Evolutionary conservation across 1,140 invertebrate genomes (phyloP), one percentile per base, ranked within the genome.

Genomic region (Trissolcus basalis): DNA sequence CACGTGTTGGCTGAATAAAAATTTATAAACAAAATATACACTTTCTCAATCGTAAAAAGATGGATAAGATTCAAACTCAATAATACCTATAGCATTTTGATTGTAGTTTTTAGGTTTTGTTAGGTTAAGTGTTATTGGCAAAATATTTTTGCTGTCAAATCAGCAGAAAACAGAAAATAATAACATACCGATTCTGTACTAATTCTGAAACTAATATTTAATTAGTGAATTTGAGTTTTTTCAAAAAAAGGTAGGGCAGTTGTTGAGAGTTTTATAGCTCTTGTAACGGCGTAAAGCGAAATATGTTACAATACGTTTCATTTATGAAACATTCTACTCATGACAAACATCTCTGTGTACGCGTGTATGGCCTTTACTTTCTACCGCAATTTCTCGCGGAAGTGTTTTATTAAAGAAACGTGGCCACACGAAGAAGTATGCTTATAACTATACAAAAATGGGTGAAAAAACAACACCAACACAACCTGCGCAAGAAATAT

Each of bases 331-430:
- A 63, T 67, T 67, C 56, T 74, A 67, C 63, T 61, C 51, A 45
- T 68, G 63, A 74, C 56, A 74, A 74, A 68, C 71, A 68, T 65
- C 65, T 67, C 63, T 68, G 67, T 74, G 70, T 74, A 50, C 61
- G 14, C 55, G 50, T 43, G 43, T 59, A 36, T 39, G 11, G 50
- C 44, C 49, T 67, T 67, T 67, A 55, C 56, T 67, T 54, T 56
- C 56, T 55, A 47, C 59, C 45, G 53, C 54, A 68, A 69, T 67
- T 68, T 70, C 78, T 59, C 51, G 63, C 16, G 61, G 59, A 67
- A 67, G 56, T 59, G 71, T 81, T 84, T 82, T 84, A 85, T 83
- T 83, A 85, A 85, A 83, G 65, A 72, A 75, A 70, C 63, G 55
- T 48, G 45, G 51, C 41, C 35, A 60, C 60, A 27, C 63, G 50